A percentile compares a stretch with the other conserved stretches of the same genome.
These are phyloP conservation scores for Drosophila varians DNA, from an alignment of 1,140 invertebrate genomes.

Conservation along the genomic window DNA sequence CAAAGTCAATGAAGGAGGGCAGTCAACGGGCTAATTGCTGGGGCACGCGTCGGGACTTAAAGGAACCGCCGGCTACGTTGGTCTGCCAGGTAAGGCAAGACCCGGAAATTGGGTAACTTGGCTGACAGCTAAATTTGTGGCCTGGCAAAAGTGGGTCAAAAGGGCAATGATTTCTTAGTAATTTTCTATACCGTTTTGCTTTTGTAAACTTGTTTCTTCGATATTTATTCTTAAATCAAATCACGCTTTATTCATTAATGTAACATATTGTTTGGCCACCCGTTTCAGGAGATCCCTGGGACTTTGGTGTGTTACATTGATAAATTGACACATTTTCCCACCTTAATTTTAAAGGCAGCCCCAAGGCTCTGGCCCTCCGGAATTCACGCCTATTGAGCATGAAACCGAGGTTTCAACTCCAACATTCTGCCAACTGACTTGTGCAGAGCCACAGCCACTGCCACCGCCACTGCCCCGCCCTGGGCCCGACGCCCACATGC, in stretches of 20 bases:
- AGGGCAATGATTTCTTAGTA: conserved; percentile 37
- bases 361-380: conserved; percentile 4
- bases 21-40: conserved; percentile 57
- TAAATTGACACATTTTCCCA: conserved; percentile 12
- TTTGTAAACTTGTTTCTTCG: no score
- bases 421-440: conserved; percentile 40
- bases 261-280: background rate
- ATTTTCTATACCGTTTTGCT: no score
- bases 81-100: conserved; percentile 13
- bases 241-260: background rate
- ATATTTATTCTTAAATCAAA: background rate
- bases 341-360: conserved; percentile 37
- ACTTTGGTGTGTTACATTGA: conserved; percentile 3
- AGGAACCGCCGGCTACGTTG: conserved; percentile 6
- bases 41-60: conserved; percentile 54
- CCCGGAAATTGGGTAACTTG: conserved; percentile 42
- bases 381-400: conserved; percentile 34
- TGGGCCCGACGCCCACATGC: conserved; percentile 6
- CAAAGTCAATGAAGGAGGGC: background rate
- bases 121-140: conserved; percentile 29
- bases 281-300: background rate
- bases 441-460: conserved; percentile 24
- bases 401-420: conserved; percentile 43
- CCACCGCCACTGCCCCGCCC: conserved; percentile 4
- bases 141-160: conserved; percentile 56